Percentiles rank a stretch among this genome's conserved stretches.
phyloP scores from a whole-genome alignment of 2,797 vertebrate genomes.

The Scolopax rusticola region DNA sequence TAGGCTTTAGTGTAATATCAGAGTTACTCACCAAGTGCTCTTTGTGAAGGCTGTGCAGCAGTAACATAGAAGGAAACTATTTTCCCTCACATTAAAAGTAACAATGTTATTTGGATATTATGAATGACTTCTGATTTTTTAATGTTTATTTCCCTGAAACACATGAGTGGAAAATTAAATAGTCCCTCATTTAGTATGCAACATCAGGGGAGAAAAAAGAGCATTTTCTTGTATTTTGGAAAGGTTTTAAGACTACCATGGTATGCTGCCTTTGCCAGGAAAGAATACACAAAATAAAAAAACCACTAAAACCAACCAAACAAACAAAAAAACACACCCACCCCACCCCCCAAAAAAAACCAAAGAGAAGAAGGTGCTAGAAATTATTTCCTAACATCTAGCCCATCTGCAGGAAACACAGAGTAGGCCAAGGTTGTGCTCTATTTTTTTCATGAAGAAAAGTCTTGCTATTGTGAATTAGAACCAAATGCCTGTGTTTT shows the following conservation, averaged over 20 bases:
- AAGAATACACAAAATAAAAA: background rate
- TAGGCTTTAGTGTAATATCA: background rate
- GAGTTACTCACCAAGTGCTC: background rate
- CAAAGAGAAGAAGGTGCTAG: background rate
- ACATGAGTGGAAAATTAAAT: background rate
- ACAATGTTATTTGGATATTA: background rate
- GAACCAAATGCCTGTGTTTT: slow-evolving; percentile 6
- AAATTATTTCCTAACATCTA: slow-evolving; percentile 14
- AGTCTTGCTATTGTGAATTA: background rate
- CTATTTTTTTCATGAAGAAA: background rate
- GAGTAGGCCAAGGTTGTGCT: background rate
- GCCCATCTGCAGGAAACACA: background rate
- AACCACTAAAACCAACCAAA: no score
- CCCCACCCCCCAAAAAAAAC: no score
- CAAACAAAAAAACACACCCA: no score
- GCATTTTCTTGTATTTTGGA: background rate
- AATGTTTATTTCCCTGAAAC: background rate
- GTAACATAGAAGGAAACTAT: background rate
- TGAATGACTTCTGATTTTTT: background rate
- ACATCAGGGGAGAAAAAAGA: background rate
- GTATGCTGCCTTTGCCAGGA: background rate
- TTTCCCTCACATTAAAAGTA: background rate
- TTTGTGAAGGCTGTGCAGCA: background rate
- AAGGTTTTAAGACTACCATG: background rate
- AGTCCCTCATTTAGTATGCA: background rate